Base-by-base conservation (phyloP, 2,113 vertebrate genomes). In the Piaya cayana region DNA sequence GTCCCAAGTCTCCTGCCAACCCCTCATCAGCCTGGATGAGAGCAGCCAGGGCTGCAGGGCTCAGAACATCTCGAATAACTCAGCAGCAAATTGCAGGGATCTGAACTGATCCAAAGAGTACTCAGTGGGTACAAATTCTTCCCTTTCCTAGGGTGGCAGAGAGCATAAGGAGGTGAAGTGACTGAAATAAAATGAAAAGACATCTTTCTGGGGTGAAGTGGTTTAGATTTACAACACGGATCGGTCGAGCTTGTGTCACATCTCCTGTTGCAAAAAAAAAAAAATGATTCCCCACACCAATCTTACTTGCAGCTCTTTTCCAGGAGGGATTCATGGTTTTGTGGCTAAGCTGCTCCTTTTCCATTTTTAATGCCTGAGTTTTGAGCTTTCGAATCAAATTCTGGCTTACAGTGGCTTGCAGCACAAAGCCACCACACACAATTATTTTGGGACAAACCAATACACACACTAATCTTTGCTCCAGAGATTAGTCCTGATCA, bases 401-500 rank as follows among this genome's bases (percentile, higher is more conserved):
- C 50, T 4, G 91, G 80, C 85, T 91, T 9, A 50, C 8, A 79
- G 85, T 42, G 81, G 27, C 82, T 90, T 36, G 75, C 71, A 80
- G 84, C 85, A 94, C 91, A 67, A 80, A 92, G 87, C 78, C 42
- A 77, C 56, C 75, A 70, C 19, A 32, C 56, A 49, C 65, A 43
- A 78, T 96, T 96, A 81, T 91, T 96, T 88, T 49, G 80, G 94
- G 82, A 93, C 92, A 89, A 96, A 96, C 45, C 93, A 94, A 89
- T 92, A 92, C 43, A 75, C 90, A 92, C 69, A 36, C 80, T 97
- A 94, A 97, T 97, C 97, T 95, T 75, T 32, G 11, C 91, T 78
- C 93, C 95, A 94, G 92, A 97, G 96, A 96, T 96, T 91, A 95
- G 75, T 82, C 76, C 70, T 45, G 91, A 96, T 86, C 79, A 75